A percentile compares a stretch with the other conserved stretches of the same genome.
Conservation (phyloP, 53 echinoderm and acorn worm species). For the Apostichopus leukothele region DNA sequence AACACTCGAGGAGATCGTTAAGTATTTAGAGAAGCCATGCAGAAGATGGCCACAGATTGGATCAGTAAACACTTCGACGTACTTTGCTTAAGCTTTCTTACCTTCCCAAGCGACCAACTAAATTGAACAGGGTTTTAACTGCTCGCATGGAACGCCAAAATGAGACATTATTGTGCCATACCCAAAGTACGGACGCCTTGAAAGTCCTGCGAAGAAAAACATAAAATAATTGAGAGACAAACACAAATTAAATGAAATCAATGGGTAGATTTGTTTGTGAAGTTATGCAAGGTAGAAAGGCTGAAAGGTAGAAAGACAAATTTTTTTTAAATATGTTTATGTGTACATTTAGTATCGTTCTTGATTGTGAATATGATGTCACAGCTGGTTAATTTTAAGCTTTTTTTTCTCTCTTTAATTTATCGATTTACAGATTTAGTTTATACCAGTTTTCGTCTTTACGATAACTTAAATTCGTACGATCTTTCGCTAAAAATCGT, state of each 20-base stretch:
- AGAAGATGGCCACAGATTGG: constrained; percentile 25
- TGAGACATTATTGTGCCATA: not conserved
- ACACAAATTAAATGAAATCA: not conserved
- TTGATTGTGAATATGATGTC: too few species aligned
- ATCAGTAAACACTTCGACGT: constrained; percentile 34
- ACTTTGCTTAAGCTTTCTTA: constrained; percentile 35
- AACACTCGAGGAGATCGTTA: constrained; percentile 26
- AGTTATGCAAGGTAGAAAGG: too few species aligned
- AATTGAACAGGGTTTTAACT: constrained; percentile 21
- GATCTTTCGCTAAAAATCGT: too few species aligned
- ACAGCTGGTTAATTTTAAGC: too few species aligned
- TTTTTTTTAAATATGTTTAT: too few species aligned
- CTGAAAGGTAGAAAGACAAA: too few species aligned
- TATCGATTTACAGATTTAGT: too few species aligned
- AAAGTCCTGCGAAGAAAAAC: not conserved
- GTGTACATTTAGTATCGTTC: too few species aligned
- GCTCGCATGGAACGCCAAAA: not conserved
- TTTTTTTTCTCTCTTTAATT: too few species aligned
- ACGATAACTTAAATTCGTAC: too few species aligned
- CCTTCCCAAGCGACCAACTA: constrained; percentile 31
- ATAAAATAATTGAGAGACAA: not conserved
- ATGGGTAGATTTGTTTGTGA: too few species aligned
- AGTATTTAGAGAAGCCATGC: constrained; percentile 39
- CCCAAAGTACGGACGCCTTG: not conserved
- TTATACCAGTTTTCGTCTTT: too few species aligned